These are phyloP conservation scores for Muricea muricata DNA, from an alignment of 92 coral and sea anemone species.

Conservation along the genomic window DNA sequence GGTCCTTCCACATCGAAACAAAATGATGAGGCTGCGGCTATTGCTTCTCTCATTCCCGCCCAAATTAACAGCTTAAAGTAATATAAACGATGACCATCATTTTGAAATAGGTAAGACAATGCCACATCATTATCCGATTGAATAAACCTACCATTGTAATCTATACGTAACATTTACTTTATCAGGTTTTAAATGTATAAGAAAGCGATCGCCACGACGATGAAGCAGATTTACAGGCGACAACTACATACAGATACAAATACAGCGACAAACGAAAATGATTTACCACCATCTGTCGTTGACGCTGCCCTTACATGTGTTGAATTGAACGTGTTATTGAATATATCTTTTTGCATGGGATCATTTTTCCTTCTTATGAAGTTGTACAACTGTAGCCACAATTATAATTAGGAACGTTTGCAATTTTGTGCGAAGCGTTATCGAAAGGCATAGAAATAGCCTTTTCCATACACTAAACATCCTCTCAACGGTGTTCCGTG, in stretches of 20 bases:
- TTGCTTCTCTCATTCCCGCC: slow-evolving; percentile 1
- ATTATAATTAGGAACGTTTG: not conserved
- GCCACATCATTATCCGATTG: too few relatives aligned
- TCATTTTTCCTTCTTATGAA: slow-evolving; percentile 21
- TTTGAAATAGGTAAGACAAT: too few relatives aligned
- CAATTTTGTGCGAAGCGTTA: not conserved
- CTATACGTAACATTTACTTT: not conserved
- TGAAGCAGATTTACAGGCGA: not conserved
- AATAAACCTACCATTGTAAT: not conserved
- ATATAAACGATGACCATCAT: not conserved
- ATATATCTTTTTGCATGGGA: not conserved
- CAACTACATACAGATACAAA: not conserved
- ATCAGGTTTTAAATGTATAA: not conserved
- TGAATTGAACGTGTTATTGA: not conserved
- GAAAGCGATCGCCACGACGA: not conserved
- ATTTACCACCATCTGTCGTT: too few relatives aligned
- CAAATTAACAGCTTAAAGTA: slow-evolving; percentile 2
- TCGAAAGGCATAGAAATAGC: not conserved
- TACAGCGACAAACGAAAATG: not conserved
- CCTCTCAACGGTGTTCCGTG: not conserved
- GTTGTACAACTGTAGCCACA: slow-evolving; percentile 18
- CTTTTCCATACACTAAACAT: not conserved
- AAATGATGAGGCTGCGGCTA: not conserved
- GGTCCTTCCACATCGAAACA: not conserved
- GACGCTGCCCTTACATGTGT: not conserved